Conservation (phyloP, 92 coral and sea anemone genomes). For the Epizoanthus scotinus region DNA sequence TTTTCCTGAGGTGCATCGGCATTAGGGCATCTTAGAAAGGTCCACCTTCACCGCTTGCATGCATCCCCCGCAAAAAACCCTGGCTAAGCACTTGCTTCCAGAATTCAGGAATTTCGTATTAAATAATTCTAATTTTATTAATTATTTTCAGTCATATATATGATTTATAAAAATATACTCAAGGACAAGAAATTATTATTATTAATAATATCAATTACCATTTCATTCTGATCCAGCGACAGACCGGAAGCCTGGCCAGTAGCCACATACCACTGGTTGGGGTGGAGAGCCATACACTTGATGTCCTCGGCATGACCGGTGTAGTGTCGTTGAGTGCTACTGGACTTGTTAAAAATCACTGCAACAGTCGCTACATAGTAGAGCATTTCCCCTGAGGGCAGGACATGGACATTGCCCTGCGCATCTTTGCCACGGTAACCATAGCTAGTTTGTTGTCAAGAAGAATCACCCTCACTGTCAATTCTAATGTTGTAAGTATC, state of each 20-base stretch:
- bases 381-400: constrained; percentile 87
- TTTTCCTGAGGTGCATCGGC: too few relatives aligned
- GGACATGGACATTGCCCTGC: constrained; percentile 65
- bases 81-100: too few relatives aligned
- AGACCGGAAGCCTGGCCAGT: constrained; percentile 86
- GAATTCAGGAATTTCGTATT: too few relatives aligned
- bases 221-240: constrained; percentile 87
- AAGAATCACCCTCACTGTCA: neutral
- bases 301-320: constrained; percentile 92
- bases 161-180: too few relatives aligned
- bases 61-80: too few relatives aligned
- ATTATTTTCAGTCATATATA: too few relatives aligned
- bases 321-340: constrained; percentile 79
- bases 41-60: too few relatives aligned
- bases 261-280: constrained; percentile 93
- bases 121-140: too few relatives aligned
- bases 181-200: too few relatives aligned
- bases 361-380: constrained; percentile 82
- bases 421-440: constrained; percentile 85
- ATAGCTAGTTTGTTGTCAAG: constrained; percentile 52
- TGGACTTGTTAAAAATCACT: constrained; percentile 72
- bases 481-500: too few relatives aligned
- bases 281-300: constrained; percentile 85
- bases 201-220: constrained; percentile 46
- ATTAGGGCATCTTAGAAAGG: too few relatives aligned